Conservation (phyloP, 2,888 invertebrate genomes). For the Athalia rosae region DNA sequence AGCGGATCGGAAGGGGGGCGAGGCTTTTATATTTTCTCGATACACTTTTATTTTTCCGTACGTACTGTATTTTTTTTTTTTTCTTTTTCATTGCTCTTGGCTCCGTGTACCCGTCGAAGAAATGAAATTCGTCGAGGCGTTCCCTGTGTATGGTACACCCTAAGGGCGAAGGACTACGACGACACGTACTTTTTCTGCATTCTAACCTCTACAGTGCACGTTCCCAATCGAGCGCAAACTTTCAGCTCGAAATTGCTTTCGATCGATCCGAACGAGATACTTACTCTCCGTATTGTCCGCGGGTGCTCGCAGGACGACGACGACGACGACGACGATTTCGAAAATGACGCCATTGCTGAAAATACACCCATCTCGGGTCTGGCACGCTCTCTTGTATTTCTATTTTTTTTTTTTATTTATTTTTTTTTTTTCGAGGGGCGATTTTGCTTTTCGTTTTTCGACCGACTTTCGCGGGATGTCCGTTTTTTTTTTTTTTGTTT, state of each 20-base stretch:
- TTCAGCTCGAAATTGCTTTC: conserved; percentile 34
- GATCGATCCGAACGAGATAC: not conserved
- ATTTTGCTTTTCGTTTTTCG: not conserved
- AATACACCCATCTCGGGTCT: not conserved
- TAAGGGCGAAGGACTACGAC: not conserved
- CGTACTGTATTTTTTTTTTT: not conserved
- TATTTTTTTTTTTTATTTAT: not conserved
- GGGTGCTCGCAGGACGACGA: not conserved
- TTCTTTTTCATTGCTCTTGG: not conserved
- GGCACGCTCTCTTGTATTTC: not conserved
- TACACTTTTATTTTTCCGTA: not conserved
- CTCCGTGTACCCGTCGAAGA: not conserved
- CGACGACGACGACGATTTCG: not conserved
- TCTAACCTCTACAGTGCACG: conserved; percentile 11
- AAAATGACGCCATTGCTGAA: not conserved
- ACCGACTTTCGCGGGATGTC: not conserved
- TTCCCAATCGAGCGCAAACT: conserved; percentile 17
- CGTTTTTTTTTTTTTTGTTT: not conserved
- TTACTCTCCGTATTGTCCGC: not conserved
- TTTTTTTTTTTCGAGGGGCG: not conserved
- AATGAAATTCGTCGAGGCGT: conserved; percentile 12
- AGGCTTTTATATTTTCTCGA: conserved; percentile 21
- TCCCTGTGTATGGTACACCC: not conserved
- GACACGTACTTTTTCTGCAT: not conserved
- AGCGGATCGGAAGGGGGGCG: not conserved